Conservation (phyloP, 2,888 invertebrate species). For the Tachina grossa region DNA sequence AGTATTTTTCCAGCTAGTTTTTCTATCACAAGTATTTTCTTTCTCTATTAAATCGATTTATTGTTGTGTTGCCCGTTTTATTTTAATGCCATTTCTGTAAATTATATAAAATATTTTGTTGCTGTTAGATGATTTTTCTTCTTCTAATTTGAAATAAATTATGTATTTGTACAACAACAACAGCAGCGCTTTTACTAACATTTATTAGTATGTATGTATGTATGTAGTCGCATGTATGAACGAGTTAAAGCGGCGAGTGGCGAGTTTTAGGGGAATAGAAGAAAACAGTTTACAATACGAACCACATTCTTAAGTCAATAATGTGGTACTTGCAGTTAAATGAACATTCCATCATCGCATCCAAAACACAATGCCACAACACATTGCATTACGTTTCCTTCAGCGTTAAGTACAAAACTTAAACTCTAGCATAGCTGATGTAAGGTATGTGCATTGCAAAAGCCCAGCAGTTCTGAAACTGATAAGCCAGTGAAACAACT, state of each 20-base stretch:
- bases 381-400: slow-evolving; percentile 27
- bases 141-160: slow-evolving; percentile 41
- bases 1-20: slow-evolving; percentile 47
- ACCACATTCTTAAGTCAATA: slow-evolving; percentile 65
- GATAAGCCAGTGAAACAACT: neutral
- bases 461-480: slow-evolving; percentile 18
- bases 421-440: neutral
- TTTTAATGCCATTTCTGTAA: slow-evolving; percentile 51
- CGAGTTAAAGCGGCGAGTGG: neutral
- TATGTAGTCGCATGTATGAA: neutral
- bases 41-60: slow-evolving; percentile 49
- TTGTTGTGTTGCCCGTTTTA: slow-evolving; percentile 23
- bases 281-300: slow-evolving; percentile 64
- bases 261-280: slow-evolving; percentile 2
- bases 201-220: too few species aligned
- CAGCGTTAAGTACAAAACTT: slow-evolving; percentile 43
- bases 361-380: slow-evolving; percentile 17
- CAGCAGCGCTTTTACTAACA: neutral
- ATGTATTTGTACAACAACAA: slow-evolving; percentile 18
- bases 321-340: slow-evolving; percentile 68
- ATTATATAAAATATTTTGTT: slow-evolving; percentile 55
- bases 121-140: slow-evolving; percentile 8
- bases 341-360: slow-evolving; percentile 64
- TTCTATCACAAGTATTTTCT: slow-evolving; percentile 36
- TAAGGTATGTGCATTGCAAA: neutral